Conservation (phyloP, 1,140 invertebrate genomes). For the Amphibalanus amphitrite region DNA sequence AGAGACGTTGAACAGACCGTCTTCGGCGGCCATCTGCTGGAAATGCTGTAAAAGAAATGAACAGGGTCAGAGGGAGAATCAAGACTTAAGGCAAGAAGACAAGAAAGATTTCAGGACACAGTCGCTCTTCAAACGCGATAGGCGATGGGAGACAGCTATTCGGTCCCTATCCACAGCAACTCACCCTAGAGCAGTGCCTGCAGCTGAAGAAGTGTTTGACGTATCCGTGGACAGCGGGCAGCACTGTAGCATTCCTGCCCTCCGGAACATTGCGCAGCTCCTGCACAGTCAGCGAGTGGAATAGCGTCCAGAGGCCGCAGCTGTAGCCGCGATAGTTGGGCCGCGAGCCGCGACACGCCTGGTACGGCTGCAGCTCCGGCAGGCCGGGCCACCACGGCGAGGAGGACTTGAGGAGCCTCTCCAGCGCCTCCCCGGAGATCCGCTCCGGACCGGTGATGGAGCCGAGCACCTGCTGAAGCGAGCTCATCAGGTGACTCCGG, state of each 20-base stretch:
- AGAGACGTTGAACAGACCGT: conserved; percentile 44
- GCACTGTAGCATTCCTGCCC: conserved; percentile 31
- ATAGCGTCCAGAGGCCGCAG: conserved; percentile 87
- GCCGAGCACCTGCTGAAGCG: conserved; percentile 38
- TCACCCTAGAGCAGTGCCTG: conserved; percentile 49
- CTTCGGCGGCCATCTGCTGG: conserved; percentile 42
- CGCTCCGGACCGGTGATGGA: conserved; percentile 15
- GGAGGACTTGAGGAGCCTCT: conserved; percentile 10
- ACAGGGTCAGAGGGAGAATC: no score
- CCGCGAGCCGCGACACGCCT: conserved; percentile 58
- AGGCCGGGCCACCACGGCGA: conserved; percentile 26
- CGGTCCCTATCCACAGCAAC: no score
- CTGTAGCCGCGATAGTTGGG: conserved; percentile 66
- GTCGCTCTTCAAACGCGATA: no score
- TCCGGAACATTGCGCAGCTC: conserved; percentile 47
- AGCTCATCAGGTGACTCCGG: conserved; percentile 38
- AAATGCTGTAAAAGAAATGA: conserved; percentile 52
- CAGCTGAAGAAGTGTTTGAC: conserved; percentile 90
- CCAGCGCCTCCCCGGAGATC: neutral
- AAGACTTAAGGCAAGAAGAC: no score
- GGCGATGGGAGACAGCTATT: no score
- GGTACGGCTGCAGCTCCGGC: conserved; percentile 25
- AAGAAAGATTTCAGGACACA: no score
- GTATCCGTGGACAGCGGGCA: conserved; percentile 70
- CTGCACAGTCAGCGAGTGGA: conserved; percentile 61